phyloP scores from a whole-genome alignment of 2,797 vertebrate species.

The Poeciliopsis infans region DNA sequence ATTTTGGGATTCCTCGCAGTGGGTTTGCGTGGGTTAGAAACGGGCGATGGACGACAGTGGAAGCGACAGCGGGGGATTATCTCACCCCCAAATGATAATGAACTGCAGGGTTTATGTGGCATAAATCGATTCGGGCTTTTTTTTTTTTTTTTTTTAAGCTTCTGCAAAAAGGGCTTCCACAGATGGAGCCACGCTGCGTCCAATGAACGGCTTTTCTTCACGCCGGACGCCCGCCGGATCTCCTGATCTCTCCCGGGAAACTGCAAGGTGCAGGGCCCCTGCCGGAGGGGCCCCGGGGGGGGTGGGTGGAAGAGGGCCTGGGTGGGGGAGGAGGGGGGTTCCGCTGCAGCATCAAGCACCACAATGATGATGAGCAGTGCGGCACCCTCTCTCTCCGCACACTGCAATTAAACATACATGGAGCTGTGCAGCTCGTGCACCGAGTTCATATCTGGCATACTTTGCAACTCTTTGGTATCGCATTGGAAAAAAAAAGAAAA shows the following conservation, averaged over 20 bases:
- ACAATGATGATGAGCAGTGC: conserved; percentile 60
- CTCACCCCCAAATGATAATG: conserved; percentile 52
- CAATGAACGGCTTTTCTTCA: not conserved
- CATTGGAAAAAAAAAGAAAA: too few relatives aligned
- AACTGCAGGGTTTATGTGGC: conserved; percentile 48
- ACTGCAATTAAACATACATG: not conserved
- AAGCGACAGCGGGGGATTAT: conserved; percentile 53
- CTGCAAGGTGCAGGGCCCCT: conserved; percentile 44
- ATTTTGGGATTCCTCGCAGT: conserved; percentile 36
- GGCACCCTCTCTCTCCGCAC: conserved; percentile 14
- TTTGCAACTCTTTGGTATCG: not conserved
- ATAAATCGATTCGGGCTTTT: conserved; percentile 32
- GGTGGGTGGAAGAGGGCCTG: too few relatives aligned
- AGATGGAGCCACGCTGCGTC: not conserved
- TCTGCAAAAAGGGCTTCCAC: not conserved
- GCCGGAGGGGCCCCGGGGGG: conserved; percentile 28
- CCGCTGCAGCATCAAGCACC: conserved; percentile 66
- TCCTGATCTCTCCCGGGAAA: conserved; percentile 41
- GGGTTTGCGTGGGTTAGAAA: conserved; percentile 50
- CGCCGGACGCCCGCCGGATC: conserved; percentile 42
- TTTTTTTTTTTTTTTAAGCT: not conserved
- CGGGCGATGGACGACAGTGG: conserved; percentile 32
- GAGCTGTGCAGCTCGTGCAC: not conserved
- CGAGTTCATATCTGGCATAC: not conserved
- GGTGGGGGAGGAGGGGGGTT: not conserved